A percentile compares a stretch with the other conserved stretches of the same genome.
Evolutionary conservation across 2,888 invertebrate genomes (phyloP).

Genomic region (Orchestes rusci): DNA sequence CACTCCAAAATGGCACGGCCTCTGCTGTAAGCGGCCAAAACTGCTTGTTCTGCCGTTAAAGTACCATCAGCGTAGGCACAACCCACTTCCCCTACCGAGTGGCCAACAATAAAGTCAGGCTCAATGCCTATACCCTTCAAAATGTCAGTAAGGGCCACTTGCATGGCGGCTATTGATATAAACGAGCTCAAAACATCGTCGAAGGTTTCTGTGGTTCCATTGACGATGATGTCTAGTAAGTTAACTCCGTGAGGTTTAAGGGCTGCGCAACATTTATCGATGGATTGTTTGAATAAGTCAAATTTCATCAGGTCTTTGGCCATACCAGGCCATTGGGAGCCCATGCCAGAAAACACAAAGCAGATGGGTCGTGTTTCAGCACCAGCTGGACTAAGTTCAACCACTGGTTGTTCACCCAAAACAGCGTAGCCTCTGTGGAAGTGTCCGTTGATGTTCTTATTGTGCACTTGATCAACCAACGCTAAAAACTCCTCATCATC

Average conservation of each 20-base stretch:
- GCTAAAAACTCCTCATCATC: constrained; percentile 69
- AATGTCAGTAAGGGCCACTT: constrained; percentile 91
- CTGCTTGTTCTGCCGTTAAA: constrained; percentile 88
- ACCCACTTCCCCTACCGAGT: constrained; percentile 89
- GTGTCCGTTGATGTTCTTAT: constrained; percentile 66
- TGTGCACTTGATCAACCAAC: constrained; percentile 68
- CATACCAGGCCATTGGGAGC: constrained; percentile 97
- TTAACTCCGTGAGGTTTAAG: constrained; percentile 75
- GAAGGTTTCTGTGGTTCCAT: constrained; percentile 68
- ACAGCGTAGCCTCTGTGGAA: constrained; percentile 74
- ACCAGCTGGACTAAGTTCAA: constrained; percentile 47
- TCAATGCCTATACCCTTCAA: constrained; percentile 66
- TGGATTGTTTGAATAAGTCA: constrained; percentile 71
- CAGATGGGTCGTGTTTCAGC: constrained; percentile 75
- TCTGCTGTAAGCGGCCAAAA: constrained; percentile 90
- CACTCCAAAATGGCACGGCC: constrained; percentile 78
- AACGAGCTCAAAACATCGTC: constrained; percentile 86
- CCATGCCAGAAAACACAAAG: constrained; percentile 98
- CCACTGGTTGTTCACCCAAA: constrained; percentile 49
- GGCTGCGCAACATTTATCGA: constrained; percentile 68
- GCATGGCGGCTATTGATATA: constrained; percentile 90
- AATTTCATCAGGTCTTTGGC: constrained; percentile 77
- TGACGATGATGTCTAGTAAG: constrained; percentile 71
- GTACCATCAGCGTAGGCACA: constrained; percentile 97
- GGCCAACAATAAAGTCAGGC: constrained; percentile 94